Percentiles rank a stretch among this genome's conserved stretches.
phyloP scores from a whole-genome alignment of 1,140 invertebrate species.

The Anoplophora glabripennis region DNA sequence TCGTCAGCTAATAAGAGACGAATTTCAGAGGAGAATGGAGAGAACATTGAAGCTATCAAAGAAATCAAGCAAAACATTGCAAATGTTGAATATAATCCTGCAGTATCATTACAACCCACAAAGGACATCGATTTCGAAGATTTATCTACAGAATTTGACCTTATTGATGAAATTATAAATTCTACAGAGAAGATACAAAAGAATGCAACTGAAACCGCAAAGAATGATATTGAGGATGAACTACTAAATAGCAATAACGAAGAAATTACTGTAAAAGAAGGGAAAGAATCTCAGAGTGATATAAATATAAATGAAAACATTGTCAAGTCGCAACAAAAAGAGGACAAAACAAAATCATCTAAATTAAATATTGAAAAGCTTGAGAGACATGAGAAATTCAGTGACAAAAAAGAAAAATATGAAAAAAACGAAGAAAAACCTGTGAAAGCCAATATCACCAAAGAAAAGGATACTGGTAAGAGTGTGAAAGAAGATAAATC shows the following conservation, averaged over 20 bases:
- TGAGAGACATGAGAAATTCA: not conserved
- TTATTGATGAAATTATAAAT: conserved; percentile 44
- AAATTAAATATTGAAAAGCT: not conserved
- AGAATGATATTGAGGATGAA: conserved; percentile 12
- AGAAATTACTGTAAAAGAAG: too few relatives aligned
- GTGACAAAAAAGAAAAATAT: conserved; percentile 31
- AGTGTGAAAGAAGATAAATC: conserved; percentile 10
- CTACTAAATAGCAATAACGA: too few relatives aligned
- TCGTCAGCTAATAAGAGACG: conserved; percentile 29
- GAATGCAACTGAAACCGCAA: not conserved
- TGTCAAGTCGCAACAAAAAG: conserved; percentile 9
- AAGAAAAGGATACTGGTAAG: conserved; percentile 12
- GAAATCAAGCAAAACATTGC: conserved; percentile 38
- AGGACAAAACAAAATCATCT: conserved; percentile 6
- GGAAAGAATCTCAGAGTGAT: not conserved
- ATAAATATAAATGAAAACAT: conserved; percentile 7
- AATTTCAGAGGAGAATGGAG: conserved; percentile 19
- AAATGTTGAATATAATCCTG: conserved; percentile 33
- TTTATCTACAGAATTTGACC: conserved; percentile 49
- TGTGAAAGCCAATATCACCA: conserved; percentile 12
- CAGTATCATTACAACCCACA: conserved; percentile 17
- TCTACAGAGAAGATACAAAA: conserved; percentile 31
- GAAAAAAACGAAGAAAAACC: conserved; percentile 24
- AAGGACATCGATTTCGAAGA: conserved; percentile 45
- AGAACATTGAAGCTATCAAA: conserved; percentile 29